phyloP scores from a whole-genome alignment of 2,888 invertebrate genomes.

The Calliopum simillimum region DNA sequence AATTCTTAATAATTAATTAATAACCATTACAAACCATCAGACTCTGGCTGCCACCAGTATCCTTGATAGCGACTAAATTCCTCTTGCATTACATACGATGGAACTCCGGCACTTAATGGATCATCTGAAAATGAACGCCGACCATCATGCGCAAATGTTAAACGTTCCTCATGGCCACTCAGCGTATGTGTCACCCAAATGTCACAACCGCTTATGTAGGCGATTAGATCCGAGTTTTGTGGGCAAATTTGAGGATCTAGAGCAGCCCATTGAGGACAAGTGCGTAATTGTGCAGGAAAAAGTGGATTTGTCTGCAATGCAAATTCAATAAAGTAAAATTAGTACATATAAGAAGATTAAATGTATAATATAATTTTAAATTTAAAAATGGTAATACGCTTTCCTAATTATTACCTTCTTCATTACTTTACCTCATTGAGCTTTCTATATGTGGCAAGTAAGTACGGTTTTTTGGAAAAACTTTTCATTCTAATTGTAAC shows the following conservation, averaged over 20 bases:
- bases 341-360: too few species aligned
- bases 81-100: conserved; percentile 98
- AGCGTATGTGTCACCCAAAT: conserved; percentile 82
- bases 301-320: conserved; percentile 69
- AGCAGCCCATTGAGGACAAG: conserved; percentile 76
- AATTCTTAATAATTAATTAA: conserved; percentile 24
- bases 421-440: too few species aligned
- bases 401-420: too few species aligned
- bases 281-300: conserved; percentile 75
- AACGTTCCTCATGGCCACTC: conserved; percentile 76
- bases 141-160: conserved; percentile 79
- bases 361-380: too few species aligned
- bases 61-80: conserved; percentile 97
- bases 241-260: conserved; percentile 80
- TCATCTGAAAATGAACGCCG: conserved; percentile 80
- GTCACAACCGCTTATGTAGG: conserved; percentile 91
- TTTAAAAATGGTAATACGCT: too few species aligned
- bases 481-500: too few species aligned
- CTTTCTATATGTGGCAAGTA: too few species aligned
- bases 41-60: conserved; percentile 96
- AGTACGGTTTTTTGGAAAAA: too few species aligned
- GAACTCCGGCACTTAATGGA: conserved; percentile 92
- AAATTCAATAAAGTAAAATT: too few species aligned
- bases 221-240: conserved; percentile 77
- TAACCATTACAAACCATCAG: conserved; percentile 68